Evolutionary conservation across 2,797 vertebrate genomes (phyloP), one percentile per base, ranked within the genome.

Genomic region (Phyllotis vaccarum): DNA sequence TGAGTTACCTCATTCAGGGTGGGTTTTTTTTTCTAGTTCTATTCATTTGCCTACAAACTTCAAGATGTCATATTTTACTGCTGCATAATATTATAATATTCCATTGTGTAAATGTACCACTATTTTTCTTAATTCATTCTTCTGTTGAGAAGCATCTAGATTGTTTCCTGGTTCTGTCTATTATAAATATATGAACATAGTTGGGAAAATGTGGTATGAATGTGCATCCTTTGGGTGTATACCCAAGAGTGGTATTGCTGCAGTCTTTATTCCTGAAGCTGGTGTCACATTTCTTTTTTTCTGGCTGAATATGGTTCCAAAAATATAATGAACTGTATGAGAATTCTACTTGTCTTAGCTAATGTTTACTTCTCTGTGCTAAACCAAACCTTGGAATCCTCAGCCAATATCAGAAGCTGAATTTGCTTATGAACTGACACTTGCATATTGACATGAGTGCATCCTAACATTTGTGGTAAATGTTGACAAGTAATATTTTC

Each of bases 401-500:
- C 86, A 90, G 34, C 62, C 5, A 82, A 91, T 93, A 85, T 49
- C 43, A 27, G 37, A 95, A 81, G 16, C 3, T 62, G 56, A 40
- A 29, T 49, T 60, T 93, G 14, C 37, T 95, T 96, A 72, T 85
- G n/a, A 95, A 79, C 85, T 66, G 40, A 82, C 72, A 29, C 90
- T 56, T 76, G 31, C 31, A 10, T 74, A 78, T 16, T 11, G 52
- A 58, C 14, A 91, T 14, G n/a, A 43, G 17, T 56, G 0, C 2
- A 88, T 86, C 14, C 12, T 86, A 83, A 64, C 56, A 93, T 76
- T 93, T 66, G 58, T 12, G 24, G 54, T 70, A 85, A 79, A 49
- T 1, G 80, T 43, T 78, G 31, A 93, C n/a, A 40, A 89, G 6
- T 86, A 75, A 56, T 72, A 85, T 72, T 86, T 94, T n/a, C 43